phyloP scores from a whole-genome alignment of 2,797 vertebrate species.

The Helarctos malayanus region DNA sequence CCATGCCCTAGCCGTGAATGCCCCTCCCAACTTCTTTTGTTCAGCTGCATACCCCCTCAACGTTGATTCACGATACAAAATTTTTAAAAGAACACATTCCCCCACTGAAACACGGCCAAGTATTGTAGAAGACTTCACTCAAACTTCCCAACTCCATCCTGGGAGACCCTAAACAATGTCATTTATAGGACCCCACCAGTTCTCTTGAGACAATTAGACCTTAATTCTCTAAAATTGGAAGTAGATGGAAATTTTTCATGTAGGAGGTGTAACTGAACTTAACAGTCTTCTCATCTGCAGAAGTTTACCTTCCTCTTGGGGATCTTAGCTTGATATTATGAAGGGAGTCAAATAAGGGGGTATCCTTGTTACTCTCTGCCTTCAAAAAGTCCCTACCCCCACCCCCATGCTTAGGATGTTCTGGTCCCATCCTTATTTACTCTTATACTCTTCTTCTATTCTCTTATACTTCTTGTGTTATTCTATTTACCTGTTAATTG shows the following conservation, averaged over 20 bases:
- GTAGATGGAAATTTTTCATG: neutral
- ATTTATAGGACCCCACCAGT: neutral
- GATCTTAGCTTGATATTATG: neutral
- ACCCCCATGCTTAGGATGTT: neutral
- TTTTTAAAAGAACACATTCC: neutral
- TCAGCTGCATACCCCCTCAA: neutral
- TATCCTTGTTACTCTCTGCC: neutral
- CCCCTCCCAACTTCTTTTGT: neutral
- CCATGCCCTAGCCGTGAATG: neutral
- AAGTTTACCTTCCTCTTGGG: neutral
- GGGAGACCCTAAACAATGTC: neutral
- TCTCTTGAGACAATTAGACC: neutral
- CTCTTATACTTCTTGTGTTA: neutral
- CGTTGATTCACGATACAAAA: neutral
- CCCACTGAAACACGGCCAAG: neutral
- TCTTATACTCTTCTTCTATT: neutral
- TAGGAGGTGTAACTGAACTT: neutral
- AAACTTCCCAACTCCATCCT: neutral
- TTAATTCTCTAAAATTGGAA: slow-evolving; percentile 32
- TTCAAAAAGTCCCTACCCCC: neutral
- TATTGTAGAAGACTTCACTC: neutral
- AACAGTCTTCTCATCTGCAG: neutral
- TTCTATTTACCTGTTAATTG: neutral
- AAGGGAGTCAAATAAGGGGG: neutral
- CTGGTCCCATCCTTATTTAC: neutral